Evolutionary conservation across 64 coral and sea anemone species (phyloP).

Genomic region (Catalaphyllia jardinei): DNA sequence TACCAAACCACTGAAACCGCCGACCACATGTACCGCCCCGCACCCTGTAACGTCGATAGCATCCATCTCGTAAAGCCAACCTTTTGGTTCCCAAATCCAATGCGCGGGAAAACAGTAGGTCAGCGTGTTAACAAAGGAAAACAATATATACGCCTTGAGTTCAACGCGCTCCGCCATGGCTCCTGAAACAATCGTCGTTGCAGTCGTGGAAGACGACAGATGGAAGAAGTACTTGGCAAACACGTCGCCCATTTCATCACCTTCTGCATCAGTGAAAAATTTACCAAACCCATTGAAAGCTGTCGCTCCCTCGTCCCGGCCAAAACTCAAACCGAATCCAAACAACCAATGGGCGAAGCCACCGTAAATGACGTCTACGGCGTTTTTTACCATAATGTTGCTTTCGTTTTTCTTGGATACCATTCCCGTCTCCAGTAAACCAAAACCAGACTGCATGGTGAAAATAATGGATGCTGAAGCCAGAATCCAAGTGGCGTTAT

Average conservation of each 20-base stretch:
- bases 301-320: not conserved
- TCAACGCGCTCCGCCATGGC: slow-evolving; percentile 60
- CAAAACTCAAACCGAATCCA: slow-evolving; percentile 58
- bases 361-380: slow-evolving; percentile 49
- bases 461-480: slow-evolving; percentile 59
- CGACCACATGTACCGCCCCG: slow-evolving; percentile 46
- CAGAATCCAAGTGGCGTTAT: slow-evolving; percentile 67
- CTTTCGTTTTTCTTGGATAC: slow-evolving; percentile 61
- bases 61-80: slow-evolving; percentile 34
- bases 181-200: slow-evolving; percentile 54
- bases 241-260: slow-evolving; percentile 43
- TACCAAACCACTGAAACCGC: slow-evolving; percentile 64
- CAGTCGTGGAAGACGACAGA: slow-evolving; percentile 51
- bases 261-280: slow-evolving; percentile 57
- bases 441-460: slow-evolving; percentile 65
- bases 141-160: slow-evolving; percentile 53
- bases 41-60: slow-evolving; percentile 53
- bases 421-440: slow-evolving; percentile 51
- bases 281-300: slow-evolving; percentile 39
- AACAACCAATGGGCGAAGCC: slow-evolving; percentile 57
- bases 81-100: slow-evolving; percentile 43
- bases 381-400: slow-evolving; percentile 66
- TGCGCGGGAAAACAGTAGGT: slow-evolving; percentile 47
- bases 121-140: slow-evolving; percentile 46
- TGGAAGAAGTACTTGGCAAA: slow-evolving; percentile 62